Percentiles rank a stretch among this genome's conserved stretches.
Conservation (phyloP, 2,113 vertebrate genomes). For the Myrmecophaga tridactyla region DNA sequence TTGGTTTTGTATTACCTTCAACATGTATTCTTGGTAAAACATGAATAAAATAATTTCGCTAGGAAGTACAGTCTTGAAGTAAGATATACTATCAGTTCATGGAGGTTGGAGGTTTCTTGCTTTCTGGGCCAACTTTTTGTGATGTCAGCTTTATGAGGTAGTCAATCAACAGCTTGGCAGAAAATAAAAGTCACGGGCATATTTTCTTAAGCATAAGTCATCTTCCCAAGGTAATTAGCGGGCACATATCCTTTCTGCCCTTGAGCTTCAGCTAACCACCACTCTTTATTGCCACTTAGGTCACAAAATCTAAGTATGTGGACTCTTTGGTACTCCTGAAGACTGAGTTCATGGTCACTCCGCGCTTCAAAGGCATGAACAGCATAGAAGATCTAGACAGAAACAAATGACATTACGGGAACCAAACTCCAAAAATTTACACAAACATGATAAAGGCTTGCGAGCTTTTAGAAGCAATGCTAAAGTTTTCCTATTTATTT, state of each 20-base stretch:
- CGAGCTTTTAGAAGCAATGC: background rate
- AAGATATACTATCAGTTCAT: slow-evolving; percentile 58
- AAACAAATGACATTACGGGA: slow-evolving; percentile 51
- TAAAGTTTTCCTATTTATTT: background rate
- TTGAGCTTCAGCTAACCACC: slow-evolving; percentile 96
- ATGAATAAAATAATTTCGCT: slow-evolving; percentile 58
- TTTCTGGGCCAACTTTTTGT: slow-evolving; percentile 40
- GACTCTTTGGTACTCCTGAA: slow-evolving; percentile 94
- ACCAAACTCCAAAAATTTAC: background rate
- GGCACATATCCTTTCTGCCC: slow-evolving; percentile 96
- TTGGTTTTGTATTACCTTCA: slow-evolving; percentile 24
- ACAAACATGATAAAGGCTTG: background rate
- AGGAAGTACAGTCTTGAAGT: slow-evolving; percentile 50
- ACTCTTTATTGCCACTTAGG: slow-evolving; percentile 95
- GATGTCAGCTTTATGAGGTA: slow-evolving; percentile 69
- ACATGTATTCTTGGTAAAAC: slow-evolving; percentile 39
- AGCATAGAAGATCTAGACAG: slow-evolving; percentile 91
- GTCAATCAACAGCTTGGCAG: slow-evolving; percentile 56
- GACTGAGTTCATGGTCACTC: slow-evolving; percentile 93
- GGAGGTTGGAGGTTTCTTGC: slow-evolving; percentile 51
- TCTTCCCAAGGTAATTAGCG: slow-evolving; percentile 96
- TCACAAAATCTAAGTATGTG: slow-evolving; percentile 93
- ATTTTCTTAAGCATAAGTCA: slow-evolving; percentile 92
- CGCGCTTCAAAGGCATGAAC: slow-evolving; percentile 96
- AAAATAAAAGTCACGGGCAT: background rate